These are phyloP conservation scores for Torymus aiolomorphi DNA, from an alignment of 2,888 invertebrate genomes.

Conservation along the genomic window DNA sequence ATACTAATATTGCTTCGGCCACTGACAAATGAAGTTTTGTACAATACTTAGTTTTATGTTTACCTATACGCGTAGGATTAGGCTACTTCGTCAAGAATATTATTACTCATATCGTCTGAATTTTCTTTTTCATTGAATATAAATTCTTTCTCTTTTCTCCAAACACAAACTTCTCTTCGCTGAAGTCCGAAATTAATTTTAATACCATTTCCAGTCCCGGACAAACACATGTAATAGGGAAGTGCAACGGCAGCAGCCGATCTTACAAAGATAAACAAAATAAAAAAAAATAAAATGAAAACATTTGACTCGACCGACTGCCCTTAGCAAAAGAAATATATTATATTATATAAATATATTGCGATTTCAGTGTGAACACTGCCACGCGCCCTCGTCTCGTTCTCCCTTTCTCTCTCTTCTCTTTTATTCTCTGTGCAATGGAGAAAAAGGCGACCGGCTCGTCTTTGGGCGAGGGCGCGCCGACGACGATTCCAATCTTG, in stretches of 20 bases:
- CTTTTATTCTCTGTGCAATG: neutral
- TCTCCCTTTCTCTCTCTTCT: too few species aligned
- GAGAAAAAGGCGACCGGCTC: slow-evolving; percentile 40
- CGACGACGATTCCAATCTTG: slow-evolving; percentile 44
- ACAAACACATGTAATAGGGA: slow-evolving; percentile 13
- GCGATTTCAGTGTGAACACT: slow-evolving; percentile 57
- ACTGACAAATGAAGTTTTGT: neutral
- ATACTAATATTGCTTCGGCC: neutral
- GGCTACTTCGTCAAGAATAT: too few species aligned
- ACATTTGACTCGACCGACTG: slow-evolving; percentile 48
- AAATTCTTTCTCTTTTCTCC: too few species aligned
- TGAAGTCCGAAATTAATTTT: slow-evolving; percentile 51
- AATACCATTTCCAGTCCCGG: slow-evolving; percentile 53
- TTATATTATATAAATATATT: slow-evolving; percentile 45
- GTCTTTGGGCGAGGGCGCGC: slow-evolving; percentile 33
- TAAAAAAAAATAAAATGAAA: slow-evolving; percentile 21
- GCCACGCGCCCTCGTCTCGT: slow-evolving; percentile 49
- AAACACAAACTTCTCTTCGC: neutral
- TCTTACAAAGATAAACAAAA: slow-evolving; percentile 8
- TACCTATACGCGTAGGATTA: neutral
- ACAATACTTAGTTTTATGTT: neutral
- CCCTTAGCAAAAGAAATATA: slow-evolving; percentile 46
- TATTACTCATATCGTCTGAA: too few species aligned
- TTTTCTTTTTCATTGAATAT: too few species aligned
- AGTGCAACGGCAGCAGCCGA: slow-evolving; percentile 6